A percentile compares a stretch with the other conserved stretches of the same genome.
phyloP scores from a whole-genome alignment of 2,888 invertebrate genomes.

The Temnothorax rugatulus region DNA sequence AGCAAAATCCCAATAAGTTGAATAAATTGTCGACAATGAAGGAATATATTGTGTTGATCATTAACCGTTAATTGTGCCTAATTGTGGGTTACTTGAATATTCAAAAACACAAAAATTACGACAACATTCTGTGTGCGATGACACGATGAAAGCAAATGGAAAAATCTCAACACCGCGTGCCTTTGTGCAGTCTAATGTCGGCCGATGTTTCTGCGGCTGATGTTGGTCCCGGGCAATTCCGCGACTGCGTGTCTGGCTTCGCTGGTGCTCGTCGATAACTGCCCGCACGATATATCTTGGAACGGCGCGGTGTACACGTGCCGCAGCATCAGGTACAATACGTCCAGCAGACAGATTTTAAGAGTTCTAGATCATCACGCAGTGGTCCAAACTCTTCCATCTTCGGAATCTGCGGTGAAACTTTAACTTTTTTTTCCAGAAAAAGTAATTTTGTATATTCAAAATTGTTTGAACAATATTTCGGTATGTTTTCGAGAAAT shows the following conservation, averaged over 20 bases:
- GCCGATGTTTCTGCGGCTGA: constrained; percentile 16
- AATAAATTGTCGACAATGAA: neutral
- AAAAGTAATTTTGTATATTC: neutral
- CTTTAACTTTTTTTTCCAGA: neutral
- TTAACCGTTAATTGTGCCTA: neutral
- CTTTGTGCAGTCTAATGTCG: constrained; percentile 1
- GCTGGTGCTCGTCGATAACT: constrained; percentile 54
- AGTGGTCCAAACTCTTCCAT: neutral
- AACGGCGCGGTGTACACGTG: constrained; percentile 13
- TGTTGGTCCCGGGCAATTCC: constrained; percentile 45
- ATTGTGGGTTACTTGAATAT: neutral
- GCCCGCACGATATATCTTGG: constrained; percentile 28
- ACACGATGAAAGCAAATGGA: neutral
- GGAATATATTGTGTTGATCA: neutral
- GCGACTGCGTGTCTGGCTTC: constrained; percentile 50
- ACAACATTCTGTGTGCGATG: neutral
- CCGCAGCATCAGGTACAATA: constrained; percentile 45
- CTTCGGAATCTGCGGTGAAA: neutral
- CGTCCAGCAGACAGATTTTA: neutral
- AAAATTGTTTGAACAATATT: neutral
- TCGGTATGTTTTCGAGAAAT: neutral
- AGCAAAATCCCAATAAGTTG: neutral
- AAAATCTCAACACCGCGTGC: neutral
- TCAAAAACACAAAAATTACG: neutral
- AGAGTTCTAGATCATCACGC: neutral